Conservation (phyloP, 2,797 vertebrate species). For the Tapirus indicus region DNA sequence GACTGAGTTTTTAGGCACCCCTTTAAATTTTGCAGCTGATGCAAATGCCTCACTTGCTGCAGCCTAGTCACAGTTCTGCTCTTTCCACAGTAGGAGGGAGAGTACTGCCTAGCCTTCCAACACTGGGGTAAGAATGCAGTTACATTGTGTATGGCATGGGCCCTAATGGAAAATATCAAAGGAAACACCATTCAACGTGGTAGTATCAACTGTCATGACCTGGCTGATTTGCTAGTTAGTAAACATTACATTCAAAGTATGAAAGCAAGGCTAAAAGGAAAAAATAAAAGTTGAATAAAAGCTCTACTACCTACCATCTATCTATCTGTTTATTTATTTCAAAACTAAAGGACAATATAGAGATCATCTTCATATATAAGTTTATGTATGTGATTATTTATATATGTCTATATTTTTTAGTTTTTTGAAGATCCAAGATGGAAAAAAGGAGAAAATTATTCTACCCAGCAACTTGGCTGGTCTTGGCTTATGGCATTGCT, state of each 20-base stretch:
- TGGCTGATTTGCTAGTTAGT: background rate
- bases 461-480: background rate
- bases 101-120: background rate
- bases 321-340: background rate
- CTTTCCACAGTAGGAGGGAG: background rate
- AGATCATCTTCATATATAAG: background rate
- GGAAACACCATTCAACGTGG: background rate
- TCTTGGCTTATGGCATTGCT: background rate
- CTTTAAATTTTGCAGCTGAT: background rate
- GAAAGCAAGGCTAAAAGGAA: background rate
- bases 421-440: background rate
- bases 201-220: background rate
- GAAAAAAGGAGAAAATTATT: constrained; percentile 48
- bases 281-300: background rate
- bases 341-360: background rate
- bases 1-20: background rate
- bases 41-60: background rate
- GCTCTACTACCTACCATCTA: background rate
- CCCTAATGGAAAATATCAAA: background rate
- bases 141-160: background rate
- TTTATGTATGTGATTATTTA: background rate
- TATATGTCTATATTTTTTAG: background rate
- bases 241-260: background rate
- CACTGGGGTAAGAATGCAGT: background rate
- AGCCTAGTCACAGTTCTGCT: background rate